phyloP scores from a whole-genome alignment of 2,113 vertebrate genomes.

The Tringa solitaria region DNA sequence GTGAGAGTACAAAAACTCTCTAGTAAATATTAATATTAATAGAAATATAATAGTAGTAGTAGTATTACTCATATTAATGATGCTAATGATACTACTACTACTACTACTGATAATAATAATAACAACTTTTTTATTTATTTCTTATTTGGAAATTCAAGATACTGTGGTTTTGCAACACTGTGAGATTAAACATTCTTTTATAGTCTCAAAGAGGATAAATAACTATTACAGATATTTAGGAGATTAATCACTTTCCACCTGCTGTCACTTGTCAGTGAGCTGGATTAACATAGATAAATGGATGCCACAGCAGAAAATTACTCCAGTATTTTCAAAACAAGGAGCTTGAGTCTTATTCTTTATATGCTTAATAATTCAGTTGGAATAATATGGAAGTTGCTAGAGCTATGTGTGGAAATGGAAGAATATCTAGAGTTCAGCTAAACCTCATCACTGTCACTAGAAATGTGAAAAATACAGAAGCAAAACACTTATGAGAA shows the following conservation, averaged over 20 bases:
- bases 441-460: not conserved
- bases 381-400: not conserved
- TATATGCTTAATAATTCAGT: not conserved
- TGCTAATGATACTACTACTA: no score
- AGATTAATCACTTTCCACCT: not conserved
- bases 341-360: accelerated
- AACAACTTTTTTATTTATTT: not conserved
- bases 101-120: not conserved
- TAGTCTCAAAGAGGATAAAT: not conserved
- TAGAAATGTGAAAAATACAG: conserved; percentile 12
- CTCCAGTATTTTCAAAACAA: not conserved
- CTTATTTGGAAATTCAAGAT: not conserved
- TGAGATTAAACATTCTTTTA: not conserved
- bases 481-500: not conserved
- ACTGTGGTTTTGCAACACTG: not conserved
- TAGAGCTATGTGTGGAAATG: not conserved
- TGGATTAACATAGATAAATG: not conserved
- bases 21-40: not conserved
- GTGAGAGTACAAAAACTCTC: not conserved
- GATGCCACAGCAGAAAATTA: not conserved
- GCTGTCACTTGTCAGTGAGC: not conserved
- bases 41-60: not conserved
- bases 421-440: not conserved
- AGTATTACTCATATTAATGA: no score
- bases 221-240: not conserved